Conservation (phyloP, 1,140 invertebrate species). For the Penaeus indicus region DNA sequence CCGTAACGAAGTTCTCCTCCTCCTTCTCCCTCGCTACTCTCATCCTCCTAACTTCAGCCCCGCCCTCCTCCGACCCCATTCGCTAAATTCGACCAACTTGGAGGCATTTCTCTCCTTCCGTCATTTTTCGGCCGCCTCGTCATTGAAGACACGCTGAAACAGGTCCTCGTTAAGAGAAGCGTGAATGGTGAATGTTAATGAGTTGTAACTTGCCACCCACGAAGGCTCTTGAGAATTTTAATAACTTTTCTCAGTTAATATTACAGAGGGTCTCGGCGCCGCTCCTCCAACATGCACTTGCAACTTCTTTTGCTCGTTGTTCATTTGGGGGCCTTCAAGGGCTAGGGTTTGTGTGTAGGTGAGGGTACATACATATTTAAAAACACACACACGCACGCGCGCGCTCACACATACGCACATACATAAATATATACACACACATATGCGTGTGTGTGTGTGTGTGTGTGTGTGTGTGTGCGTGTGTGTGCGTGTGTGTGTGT, state of each 20-base stretch:
- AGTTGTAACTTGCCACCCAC: conserved; percentile 57
- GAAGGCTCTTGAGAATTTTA: conserved; percentile 60
- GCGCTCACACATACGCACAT: no score
- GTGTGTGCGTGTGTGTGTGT: no score
- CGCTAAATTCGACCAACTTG: conserved; percentile 8
- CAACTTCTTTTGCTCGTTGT: neutral
- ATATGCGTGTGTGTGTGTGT: no score
- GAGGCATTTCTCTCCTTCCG: conserved; percentile 12
- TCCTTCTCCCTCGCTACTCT: neutral
- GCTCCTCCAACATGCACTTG: neutral
- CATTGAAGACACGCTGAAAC: conserved; percentile 58
- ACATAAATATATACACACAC: no score
- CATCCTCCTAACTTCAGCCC: no score
- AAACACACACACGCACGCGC: neutral
- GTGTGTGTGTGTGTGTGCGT: no score
- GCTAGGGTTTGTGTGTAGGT: neutral
- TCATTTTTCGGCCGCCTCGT: neutral
- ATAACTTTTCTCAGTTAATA: conserved; percentile 61
- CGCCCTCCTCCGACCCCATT: neutral
- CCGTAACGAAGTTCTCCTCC: neutral
- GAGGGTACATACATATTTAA: conserved; percentile 10
- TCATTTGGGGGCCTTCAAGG: neutral
- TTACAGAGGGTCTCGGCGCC: conserved; percentile 16
- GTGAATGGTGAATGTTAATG: conserved; percentile 62
- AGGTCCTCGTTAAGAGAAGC: conserved; percentile 57